Conservation (phyloP, 2,113 vertebrate species). For the Epinephelus cyanopodus region DNA sequence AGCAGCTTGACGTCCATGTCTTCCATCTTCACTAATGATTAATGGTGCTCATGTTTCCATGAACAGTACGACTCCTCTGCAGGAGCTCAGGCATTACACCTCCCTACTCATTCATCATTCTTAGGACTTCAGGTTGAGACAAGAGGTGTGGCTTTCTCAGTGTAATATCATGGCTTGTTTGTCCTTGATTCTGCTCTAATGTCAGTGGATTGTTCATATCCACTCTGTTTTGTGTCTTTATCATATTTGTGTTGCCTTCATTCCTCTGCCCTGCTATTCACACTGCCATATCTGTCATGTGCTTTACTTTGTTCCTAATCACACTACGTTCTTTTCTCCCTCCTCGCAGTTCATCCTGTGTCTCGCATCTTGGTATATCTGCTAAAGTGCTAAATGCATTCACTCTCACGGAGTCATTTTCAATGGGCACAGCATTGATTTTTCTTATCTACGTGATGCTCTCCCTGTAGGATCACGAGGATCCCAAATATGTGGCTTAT, state of each 20-base stretch:
- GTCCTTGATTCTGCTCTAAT: conserved; percentile 19
- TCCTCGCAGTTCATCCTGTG: not conserved
- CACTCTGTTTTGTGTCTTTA: not conserved
- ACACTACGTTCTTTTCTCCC: conserved; percentile 4
- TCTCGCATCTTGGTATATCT: conserved; percentile 8
- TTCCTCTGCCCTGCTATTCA: not conserved
- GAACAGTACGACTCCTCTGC: conserved; percentile 14
- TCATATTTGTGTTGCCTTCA: not conserved
- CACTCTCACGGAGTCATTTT: conserved; percentile 24
- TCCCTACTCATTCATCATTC: conserved; percentile 41
- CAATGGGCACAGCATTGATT: conserved; percentile 35
- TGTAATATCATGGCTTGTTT: conserved; percentile 5
- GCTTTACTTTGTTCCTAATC: not conserved
- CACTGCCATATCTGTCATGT: not conserved
- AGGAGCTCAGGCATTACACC: not conserved
- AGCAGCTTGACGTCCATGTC: conserved; percentile 9
- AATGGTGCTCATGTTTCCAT: conserved; percentile 4
- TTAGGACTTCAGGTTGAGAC: not conserved
- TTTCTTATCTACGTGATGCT: conserved; percentile 10
- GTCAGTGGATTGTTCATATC: conserved; percentile 6
- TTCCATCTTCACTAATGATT: conserved; percentile 20
- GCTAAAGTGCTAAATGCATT: conserved; percentile 23
- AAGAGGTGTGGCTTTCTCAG: conserved; percentile 19
- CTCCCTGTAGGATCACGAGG: not conserved
- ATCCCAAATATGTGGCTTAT: not conserved